Percentiles rank a stretch among this genome's conserved stretches.
Conservation (phyloP, 2,888 invertebrate genomes). For the Drosophila pseudotakahashii region DNA sequence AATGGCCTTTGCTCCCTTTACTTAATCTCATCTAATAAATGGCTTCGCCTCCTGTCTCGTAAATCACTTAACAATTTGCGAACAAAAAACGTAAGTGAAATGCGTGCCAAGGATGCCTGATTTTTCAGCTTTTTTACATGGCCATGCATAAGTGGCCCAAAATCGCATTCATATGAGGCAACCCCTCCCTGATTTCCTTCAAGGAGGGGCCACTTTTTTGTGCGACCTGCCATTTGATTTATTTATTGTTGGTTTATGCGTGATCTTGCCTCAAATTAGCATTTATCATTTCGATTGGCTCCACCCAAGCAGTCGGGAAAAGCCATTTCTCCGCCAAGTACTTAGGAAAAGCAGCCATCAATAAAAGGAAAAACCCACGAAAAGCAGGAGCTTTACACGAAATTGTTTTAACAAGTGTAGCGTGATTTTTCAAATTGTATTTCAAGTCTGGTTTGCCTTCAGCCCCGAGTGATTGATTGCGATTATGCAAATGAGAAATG, state of each 20-base stretch:
- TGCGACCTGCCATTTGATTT: constrained; percentile 80
- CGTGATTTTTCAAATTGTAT: constrained; percentile 76
- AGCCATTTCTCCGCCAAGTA: constrained; percentile 49
- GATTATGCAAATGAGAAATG: constrained; percentile 72
- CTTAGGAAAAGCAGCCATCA: constrained; percentile 28
- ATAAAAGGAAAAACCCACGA: constrained; percentile 34
- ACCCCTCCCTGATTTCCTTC: constrained; percentile 18
- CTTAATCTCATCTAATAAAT: constrained; percentile 83
- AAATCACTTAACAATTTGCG: constrained; percentile 84
- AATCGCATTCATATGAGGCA: constrained; percentile 80
- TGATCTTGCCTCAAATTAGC: constrained; percentile 81
- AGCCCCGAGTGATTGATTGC: constrained; percentile 75
- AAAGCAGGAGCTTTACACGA: constrained; percentile 34
- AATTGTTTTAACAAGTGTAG: constrained; percentile 77
- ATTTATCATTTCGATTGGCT: constrained; percentile 74
- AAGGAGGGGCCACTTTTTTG: constrained; percentile 59
- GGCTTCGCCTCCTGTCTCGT: constrained; percentile 83
- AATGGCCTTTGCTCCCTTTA: constrained; percentile 68
- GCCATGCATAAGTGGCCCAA: constrained; percentile 81
- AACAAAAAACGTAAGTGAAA: constrained; percentile 62
- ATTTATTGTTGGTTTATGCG: constrained; percentile 81
- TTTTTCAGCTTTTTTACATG: constrained; percentile 76
- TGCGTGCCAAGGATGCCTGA: constrained; percentile 72
- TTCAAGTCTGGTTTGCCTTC: not conserved
- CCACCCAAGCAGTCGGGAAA: constrained; percentile 32